Evolutionary conservation across 2,113 vertebrate species (phyloP).

Genomic region (Cinclus cinclus): DNA sequence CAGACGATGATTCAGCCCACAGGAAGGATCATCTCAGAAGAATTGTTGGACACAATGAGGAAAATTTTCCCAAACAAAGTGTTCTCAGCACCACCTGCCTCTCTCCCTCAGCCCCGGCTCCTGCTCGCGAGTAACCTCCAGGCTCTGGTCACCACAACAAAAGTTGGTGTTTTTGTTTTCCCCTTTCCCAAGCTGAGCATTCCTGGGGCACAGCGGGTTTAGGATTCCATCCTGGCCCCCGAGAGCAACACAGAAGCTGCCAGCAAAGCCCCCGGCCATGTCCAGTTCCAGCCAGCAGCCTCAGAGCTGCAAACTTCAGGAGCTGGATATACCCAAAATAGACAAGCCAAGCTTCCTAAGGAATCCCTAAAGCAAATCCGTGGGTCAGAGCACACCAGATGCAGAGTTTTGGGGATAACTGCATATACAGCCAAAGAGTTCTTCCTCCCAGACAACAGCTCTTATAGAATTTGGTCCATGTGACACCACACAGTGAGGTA

Average conservation of each 20-base stretch:
- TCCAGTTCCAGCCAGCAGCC: not conserved
- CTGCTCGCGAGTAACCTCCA: not conserved
- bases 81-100: constrained; percentile 55
- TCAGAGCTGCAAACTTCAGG: not conserved
- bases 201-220: not conserved
- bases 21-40: constrained; percentile 60
- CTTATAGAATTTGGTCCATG: not conserved
- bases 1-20: constrained; percentile 61
- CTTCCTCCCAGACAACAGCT: not conserved
- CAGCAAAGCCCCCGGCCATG: rapidly evolving
- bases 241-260: not conserved
- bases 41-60: constrained; percentile 58
- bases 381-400: not conserved
- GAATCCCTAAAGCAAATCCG: not conserved
- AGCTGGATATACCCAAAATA: not conserved
- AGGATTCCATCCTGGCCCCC: not conserved
- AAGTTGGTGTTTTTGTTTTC: not conserved
- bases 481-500: not conserved
- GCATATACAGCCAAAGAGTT: not conserved
- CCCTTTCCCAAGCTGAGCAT: not conserved
- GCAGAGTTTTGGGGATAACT: not conserved
- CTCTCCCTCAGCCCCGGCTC: not conserved
- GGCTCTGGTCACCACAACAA: not conserved
- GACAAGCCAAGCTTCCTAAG: not conserved
- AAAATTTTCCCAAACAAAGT: constrained; percentile 64